These are phyloP conservation scores for Venusia cambrica DNA, from an alignment of 2,888 invertebrate species.

Conservation along the genomic window DNA sequence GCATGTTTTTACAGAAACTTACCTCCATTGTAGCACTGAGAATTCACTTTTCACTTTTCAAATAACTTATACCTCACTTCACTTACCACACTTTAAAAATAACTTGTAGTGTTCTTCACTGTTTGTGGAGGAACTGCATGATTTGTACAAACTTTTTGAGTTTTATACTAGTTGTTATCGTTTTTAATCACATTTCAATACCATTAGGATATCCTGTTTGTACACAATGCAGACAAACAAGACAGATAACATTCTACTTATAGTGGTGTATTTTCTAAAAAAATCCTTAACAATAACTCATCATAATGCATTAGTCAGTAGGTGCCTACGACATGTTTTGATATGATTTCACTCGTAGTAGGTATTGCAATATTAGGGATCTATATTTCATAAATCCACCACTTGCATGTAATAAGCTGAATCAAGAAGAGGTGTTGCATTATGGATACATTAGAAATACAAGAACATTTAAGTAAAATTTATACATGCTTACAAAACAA, in stretches of 20 bases:
- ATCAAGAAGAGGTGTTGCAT: conserved; percentile 1
- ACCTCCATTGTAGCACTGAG: conserved; percentile 1
- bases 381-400: conserved; percentile 1
- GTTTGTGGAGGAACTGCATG: conserved; percentile 1
- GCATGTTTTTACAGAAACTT: conserved; percentile 1
- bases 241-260: conserved; percentile 1
- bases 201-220: conserved; percentile 1
- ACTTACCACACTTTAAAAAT: background rate
- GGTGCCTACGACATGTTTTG: no score
- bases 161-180: background rate
- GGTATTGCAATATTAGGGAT: no score
- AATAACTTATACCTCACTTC: conserved; percentile 1
- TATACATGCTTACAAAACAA: conserved; percentile 7
- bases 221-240: conserved; percentile 1
- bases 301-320: conserved; percentile 1
- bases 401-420: conserved; percentile 1
- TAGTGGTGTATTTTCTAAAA: no score
- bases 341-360: conserved; percentile 1
- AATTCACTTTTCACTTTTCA: background rate
- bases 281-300: conserved; percentile 1
- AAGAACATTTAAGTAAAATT: conserved; percentile 7
- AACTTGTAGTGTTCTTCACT: conserved; percentile 1
- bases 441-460: conserved; percentile 7
- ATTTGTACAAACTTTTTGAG: background rate
- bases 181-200: conserved; percentile 1